Percentiles rank a stretch among this genome's conserved stretches.
phyloP scores from a whole-genome alignment of 2,113 vertebrate genomes.

The Hoplias malabaricus region DNA sequence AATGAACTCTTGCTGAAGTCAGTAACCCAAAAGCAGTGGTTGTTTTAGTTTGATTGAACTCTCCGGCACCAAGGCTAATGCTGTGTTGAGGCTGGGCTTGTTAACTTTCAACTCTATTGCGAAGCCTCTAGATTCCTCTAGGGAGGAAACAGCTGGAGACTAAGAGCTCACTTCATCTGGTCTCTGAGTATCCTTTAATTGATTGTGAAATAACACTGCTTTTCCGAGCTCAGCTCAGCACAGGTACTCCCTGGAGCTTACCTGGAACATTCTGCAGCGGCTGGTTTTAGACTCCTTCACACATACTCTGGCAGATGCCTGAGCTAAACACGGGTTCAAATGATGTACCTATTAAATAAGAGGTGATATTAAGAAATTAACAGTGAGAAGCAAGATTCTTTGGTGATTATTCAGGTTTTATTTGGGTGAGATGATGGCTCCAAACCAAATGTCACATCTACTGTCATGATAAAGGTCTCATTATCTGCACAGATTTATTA shows the following conservation, averaged over 20 bases:
- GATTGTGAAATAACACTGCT: not conserved
- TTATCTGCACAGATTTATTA: slow-evolving; percentile 19
- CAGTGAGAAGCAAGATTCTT: not conserved
- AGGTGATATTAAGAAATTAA: not conserved
- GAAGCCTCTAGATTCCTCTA: not conserved
- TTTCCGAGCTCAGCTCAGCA: not conserved
- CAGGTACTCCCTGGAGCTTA: not conserved
- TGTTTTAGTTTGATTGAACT: not conserved
- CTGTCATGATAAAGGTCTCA: not conserved
- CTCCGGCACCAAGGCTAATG: not conserved
- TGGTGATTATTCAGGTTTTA: not conserved
- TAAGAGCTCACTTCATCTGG: not conserved
- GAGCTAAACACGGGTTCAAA: not conserved
- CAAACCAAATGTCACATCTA: slow-evolving; percentile 36
- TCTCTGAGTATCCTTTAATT: not conserved
- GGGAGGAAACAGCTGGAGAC: not conserved
- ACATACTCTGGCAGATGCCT: not conserved
- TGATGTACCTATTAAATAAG: not conserved
- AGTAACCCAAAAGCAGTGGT: not conserved
- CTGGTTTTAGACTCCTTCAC: slow-evolving; percentile 7
- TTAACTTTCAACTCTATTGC: not conserved
- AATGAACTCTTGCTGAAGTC: slow-evolving; percentile 12
- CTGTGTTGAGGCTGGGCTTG: not conserved
- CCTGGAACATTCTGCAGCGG: not conserved
- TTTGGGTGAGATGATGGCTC: not conserved